phyloP scores from a whole-genome alignment of 2,888 invertebrate genomes.

The Prenolepis imparis region DNA sequence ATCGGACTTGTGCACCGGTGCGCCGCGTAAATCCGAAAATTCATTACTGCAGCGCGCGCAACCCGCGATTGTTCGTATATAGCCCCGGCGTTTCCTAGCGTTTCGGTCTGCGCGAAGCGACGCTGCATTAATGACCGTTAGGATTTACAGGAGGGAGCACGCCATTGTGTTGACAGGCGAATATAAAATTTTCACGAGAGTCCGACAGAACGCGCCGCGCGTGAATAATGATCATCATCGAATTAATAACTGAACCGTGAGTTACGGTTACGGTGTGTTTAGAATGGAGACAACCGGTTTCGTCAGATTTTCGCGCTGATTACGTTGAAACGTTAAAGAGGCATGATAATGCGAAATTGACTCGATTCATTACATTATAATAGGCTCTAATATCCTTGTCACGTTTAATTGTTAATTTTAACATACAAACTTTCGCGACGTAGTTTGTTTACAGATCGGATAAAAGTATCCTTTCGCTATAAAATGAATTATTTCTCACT shows the following conservation, averaged over 20 bases:
- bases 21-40: conserved; percentile 77
- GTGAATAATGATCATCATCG: conserved; percentile 65
- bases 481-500: too few species aligned
- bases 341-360: not conserved
- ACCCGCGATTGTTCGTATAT: conserved; percentile 70
- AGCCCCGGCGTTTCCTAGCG: conserved; percentile 51
- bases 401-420: conserved; percentile 25
- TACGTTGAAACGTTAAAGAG: conserved; percentile 2
- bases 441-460: not conserved
- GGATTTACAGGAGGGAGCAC: conserved; percentile 67
- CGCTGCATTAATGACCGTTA: conserved; percentile 71
- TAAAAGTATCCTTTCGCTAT: too few species aligned
- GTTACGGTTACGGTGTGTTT: conserved; percentile 69
- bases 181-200: conserved; percentile 77
- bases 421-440: not conserved
- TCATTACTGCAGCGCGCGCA: conserved; percentile 74
- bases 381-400: not conserved
- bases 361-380: conserved; percentile 12
- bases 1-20: conserved; percentile 77
- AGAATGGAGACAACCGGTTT: conserved; percentile 62
- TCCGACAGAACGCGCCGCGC: conserved; percentile 60
- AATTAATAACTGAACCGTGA: conserved; percentile 76
- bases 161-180: conserved; percentile 75
- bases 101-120: conserved; percentile 58
- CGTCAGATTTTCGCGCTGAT: conserved; percentile 51